Evolutionary conservation across 2,888 invertebrate genomes (phyloP).

Genomic region (Heliconius cydno): DNA sequence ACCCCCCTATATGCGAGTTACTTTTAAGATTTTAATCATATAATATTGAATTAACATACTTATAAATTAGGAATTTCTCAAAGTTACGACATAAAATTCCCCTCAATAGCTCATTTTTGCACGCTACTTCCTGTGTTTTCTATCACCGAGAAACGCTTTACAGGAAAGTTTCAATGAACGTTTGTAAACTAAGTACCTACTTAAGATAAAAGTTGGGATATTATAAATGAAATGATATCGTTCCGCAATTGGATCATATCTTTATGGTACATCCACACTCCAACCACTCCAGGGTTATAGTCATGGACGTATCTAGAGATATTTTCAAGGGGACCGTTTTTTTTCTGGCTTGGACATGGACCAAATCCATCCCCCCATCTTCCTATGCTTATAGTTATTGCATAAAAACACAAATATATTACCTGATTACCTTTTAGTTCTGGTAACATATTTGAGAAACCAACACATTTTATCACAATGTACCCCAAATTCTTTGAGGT

Average conservation of each 20-base stretch:
- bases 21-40: not conserved
- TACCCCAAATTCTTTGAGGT: not conserved
- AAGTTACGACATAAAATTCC: not conserved
- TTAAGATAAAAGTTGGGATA: slow-evolving; percentile 24
- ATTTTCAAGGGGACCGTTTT: no score
- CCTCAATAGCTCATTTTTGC: not conserved
- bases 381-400: no score
- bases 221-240: not conserved
- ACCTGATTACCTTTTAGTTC: no score
- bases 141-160: slow-evolving; percentile 3
- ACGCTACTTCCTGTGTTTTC: slow-evolving; percentile 4
- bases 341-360: no score
- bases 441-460: not conserved
- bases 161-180: slow-evolving; percentile 24
- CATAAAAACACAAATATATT: not conserved
- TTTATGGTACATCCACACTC: not conserved
- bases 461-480: not conserved
- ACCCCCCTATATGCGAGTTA: not conserved
- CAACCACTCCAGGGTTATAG: not conserved
- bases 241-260: slow-evolving; percentile 9
- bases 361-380: no score
- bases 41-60: not conserved
- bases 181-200: slow-evolving; percentile 26
- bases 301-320: no score
- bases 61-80: not conserved